Evolutionary conservation across 2,113 vertebrate species (phyloP).

Genomic region (Sinocyclocheilus maitianheensis): DNA sequence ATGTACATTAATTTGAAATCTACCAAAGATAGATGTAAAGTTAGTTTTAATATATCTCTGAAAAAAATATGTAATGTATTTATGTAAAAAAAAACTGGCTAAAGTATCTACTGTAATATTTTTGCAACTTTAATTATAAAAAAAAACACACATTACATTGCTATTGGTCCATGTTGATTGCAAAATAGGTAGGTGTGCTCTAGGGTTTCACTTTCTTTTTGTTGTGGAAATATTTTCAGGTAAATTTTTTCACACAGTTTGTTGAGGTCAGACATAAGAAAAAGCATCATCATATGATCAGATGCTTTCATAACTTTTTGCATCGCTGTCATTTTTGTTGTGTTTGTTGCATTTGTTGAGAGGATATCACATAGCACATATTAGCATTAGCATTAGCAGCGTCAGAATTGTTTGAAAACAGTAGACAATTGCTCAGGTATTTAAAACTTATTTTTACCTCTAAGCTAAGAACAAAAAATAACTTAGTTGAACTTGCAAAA

Average conservation of each 20-base stretch:
- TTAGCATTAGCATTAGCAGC: neutral
- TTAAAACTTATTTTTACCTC: neutral
- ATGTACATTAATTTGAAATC: neutral
- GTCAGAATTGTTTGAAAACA: neutral
- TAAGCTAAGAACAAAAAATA: neutral
- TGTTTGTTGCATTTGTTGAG: neutral
- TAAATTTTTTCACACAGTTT: too few species aligned
- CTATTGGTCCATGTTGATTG: too few species aligned
- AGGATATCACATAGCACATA: neutral
- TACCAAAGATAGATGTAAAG: neutral
- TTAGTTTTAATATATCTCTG: too few species aligned
- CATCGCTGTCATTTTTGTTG: neutral
- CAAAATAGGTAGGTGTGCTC: too few species aligned
- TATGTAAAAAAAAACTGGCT: too few species aligned
- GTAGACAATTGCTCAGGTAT: neutral
- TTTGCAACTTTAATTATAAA: too few species aligned
- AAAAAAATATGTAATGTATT: too few species aligned
- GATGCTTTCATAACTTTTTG: neutral
- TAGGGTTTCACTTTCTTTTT: too few species aligned
- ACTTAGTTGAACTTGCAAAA: neutral
- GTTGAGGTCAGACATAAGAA: too few species aligned
- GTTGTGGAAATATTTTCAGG: too few species aligned
- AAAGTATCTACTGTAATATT: too few species aligned
- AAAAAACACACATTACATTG: too few species aligned
- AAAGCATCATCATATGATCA: neutral